phyloP scores from a whole-genome alignment of 2,113 vertebrate genomes.

The Hipposideros armiger region DNA sequence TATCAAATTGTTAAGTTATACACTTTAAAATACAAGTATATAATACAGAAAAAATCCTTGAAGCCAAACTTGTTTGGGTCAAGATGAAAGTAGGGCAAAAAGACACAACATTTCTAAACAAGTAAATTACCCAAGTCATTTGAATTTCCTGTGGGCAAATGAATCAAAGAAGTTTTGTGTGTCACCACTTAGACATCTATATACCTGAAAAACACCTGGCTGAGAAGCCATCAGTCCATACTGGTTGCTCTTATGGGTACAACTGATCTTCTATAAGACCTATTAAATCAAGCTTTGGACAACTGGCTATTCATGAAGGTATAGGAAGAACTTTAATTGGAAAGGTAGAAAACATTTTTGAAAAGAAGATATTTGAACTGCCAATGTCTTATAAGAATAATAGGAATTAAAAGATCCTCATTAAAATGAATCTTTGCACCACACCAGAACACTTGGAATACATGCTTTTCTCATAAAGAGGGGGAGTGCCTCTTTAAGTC shows the following conservation, averaged over 20 bases:
- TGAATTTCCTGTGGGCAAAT: background rate
- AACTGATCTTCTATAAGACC: background rate
- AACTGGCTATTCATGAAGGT: background rate
- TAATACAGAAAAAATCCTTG: background rate
- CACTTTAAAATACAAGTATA: background rate
- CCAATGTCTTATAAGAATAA: slow-evolving; percentile 18
- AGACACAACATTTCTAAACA: background rate
- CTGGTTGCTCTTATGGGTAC: background rate
- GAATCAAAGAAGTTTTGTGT: background rate
- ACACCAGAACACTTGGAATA: background rate
- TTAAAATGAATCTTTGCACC: slow-evolving; percentile 33
- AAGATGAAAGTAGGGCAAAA: background rate
- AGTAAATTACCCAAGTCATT: background rate
- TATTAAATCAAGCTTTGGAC: background rate
- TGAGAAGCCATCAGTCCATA: background rate
- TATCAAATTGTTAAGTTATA: background rate
- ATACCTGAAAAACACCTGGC: background rate
- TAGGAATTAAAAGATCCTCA: background rate
- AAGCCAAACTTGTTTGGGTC: background rate
- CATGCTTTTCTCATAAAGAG: background rate
- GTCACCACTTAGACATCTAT: background rate
- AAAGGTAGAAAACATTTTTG: slow-evolving; percentile 34
- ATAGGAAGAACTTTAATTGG: background rate
- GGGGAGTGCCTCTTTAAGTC: background rate
- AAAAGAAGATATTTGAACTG: background rate